These are phyloP conservation scores for Botia kubotai DNA, from an alignment of 2,797 vertebrate species.

Conservation along the genomic window DNA sequence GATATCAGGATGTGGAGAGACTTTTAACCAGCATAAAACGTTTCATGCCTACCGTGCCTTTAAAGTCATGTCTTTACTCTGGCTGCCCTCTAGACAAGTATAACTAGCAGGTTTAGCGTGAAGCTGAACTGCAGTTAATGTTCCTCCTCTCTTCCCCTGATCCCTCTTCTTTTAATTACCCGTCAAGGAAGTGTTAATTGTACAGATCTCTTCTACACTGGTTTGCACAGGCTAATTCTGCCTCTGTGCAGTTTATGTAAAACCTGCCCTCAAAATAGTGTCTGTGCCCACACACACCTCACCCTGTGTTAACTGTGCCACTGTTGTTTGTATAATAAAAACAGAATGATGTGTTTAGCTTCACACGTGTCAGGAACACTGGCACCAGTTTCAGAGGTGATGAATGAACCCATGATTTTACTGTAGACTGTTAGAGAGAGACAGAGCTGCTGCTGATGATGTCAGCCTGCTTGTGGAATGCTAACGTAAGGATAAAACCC, in stretches of 20 bases:
- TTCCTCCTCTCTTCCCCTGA: background rate
- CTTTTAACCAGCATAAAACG: too few species aligned
- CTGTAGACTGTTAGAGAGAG: background rate
- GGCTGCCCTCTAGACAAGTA: too few species aligned
- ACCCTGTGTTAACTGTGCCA: background rate
- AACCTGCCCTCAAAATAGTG: conserved; percentile 27
- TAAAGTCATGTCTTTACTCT: too few species aligned
- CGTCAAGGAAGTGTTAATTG: conserved; percentile 43
- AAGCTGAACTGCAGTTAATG: too few species aligned
- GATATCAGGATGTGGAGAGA: too few species aligned
- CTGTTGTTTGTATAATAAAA: background rate
- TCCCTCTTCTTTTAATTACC: too few species aligned
- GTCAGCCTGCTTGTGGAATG: too few species aligned
- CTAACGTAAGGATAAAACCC: too few species aligned
- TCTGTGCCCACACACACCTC: background rate
- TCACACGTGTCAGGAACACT: conserved; percentile 2
- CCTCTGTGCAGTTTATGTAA: conserved; percentile 18
- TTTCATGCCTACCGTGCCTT: too few species aligned
- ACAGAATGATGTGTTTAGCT: background rate
- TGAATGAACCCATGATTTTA: background rate
- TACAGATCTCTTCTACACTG: conserved; percentile 1
- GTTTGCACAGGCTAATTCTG: background rate
- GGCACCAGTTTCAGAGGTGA: conserved; percentile 1
- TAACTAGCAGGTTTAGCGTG: too few species aligned
- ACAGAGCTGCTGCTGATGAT: background rate